phyloP scores from a whole-genome alignment of 2,113 vertebrate genomes.

The Rhinopomastus cyanomelas region DNA sequence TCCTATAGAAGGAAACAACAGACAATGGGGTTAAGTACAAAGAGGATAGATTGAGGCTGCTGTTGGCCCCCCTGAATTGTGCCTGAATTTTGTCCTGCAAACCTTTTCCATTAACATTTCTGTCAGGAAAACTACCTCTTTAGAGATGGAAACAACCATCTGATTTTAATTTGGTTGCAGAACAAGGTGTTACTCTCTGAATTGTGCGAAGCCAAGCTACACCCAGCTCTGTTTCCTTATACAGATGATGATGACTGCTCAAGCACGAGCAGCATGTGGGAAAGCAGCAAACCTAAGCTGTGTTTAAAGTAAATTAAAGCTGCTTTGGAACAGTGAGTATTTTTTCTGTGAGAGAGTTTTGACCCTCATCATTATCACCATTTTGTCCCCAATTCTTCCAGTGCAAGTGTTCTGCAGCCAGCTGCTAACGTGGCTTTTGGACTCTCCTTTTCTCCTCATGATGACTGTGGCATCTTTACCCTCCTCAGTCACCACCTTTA shows the following conservation, averaged over 20 bases:
- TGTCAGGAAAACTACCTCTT: slow-evolving; percentile 26
- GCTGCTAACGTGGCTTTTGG: background rate
- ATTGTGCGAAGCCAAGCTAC: background rate
- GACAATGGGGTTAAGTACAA: background rate
- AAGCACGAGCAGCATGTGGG: slow-evolving; percentile 9
- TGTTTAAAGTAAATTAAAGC: background rate
- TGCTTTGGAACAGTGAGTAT: background rate
- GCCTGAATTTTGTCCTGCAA: slow-evolving; percentile 55
- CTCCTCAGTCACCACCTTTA: background rate
- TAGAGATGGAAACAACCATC: slow-evolving; percentile 48
- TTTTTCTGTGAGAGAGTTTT: background rate
- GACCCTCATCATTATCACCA: background rate
- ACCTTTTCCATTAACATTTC: slow-evolving; percentile 52
- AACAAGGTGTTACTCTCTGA: slow-evolving; percentile 46
- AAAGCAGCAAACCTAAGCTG: slow-evolving; percentile 22
- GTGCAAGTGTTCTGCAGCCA: background rate
- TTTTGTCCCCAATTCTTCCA: background rate
- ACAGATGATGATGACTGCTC: slow-evolving; percentile 3
- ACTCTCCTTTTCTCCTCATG: background rate
- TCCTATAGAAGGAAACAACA: slow-evolving; percentile 49
- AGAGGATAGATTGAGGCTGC: slow-evolving; percentile 29
- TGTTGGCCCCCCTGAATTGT: slow-evolving; percentile 13
- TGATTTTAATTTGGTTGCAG: slow-evolving; percentile 59
- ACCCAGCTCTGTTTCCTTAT: slow-evolving; percentile 45
- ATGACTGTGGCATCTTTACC: background rate